These are phyloP conservation scores for Sakesphorus luctuosus DNA, from an alignment of 2,113 vertebrate species.

Conservation along the genomic window DNA sequence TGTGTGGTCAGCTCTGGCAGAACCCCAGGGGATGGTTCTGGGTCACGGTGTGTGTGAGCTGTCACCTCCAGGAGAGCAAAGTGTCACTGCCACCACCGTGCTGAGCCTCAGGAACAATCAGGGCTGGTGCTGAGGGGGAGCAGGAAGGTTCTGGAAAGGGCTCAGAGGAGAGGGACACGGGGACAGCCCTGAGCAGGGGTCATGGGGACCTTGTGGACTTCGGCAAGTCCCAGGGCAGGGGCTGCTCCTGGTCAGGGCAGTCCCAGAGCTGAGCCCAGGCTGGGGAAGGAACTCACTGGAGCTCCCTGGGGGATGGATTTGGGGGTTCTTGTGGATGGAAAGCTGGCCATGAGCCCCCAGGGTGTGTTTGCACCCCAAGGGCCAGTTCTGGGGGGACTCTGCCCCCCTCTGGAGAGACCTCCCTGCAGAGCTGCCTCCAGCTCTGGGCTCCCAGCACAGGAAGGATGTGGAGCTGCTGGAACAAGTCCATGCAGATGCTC, in stretches of 20 bases:
- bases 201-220: neutral
- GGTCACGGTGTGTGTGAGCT: neutral
- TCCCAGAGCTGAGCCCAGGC: neutral
- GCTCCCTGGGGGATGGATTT: neutral
- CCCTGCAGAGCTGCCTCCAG: neutral
- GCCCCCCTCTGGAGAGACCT: neutral
- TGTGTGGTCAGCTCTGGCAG: neutral
- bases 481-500: fast-evolving
- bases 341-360: neutral
- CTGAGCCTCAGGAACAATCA: neutral
- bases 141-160: neutral
- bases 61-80: neutral
- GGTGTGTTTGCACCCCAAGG: neutral
- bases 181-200: neutral
- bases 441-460: neutral
- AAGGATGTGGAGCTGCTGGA: neutral
- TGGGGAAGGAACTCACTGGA: neutral
- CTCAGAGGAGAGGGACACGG: neutral
- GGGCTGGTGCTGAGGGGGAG: neutral
- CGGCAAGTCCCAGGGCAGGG: neutral
- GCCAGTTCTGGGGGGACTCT: neutral
- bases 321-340: neutral
- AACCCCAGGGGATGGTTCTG: neutral
- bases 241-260: fast-evolving
- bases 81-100: neutral